A percentile compares a stretch with the other conserved stretches of the same genome.
phyloP scores from a whole-genome alignment of 2,888 invertebrate genomes.

The Agrochola circellaris region DNA sequence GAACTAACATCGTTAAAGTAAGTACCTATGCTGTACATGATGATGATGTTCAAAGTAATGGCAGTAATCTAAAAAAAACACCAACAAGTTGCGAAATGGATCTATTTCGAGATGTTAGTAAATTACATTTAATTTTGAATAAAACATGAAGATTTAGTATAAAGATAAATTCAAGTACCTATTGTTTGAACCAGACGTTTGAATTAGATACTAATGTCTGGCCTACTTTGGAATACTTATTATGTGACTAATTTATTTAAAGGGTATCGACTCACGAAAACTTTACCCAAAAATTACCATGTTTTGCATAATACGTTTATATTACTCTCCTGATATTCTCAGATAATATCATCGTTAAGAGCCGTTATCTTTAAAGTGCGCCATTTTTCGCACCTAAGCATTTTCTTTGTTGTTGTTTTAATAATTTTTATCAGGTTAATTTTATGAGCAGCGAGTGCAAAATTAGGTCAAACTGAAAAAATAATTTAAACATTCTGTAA shows the following conservation, averaged over 20 bases:
- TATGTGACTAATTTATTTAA: conserved; percentile 37
- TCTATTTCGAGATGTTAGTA: conserved; percentile 12
- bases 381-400: conserved; percentile 24
- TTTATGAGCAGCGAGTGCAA: conserved; percentile 9
- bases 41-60: conserved; percentile 1
- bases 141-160: conserved; percentile 25
- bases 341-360: conserved; percentile 52
- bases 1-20: neutral
- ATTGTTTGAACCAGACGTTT: conserved; percentile 32
- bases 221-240: conserved; percentile 41
- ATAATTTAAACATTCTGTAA: conserved; percentile 16
- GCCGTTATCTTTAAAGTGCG: conserved; percentile 37
- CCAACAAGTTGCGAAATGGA: neutral
- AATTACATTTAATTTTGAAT: conserved; percentile 33
- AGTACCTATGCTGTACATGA: neutral
- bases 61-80: neutral
- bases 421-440: conserved; percentile 42
- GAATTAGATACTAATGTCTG: conserved; percentile 23
- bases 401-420: conserved; percentile 33
- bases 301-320: conserved; percentile 49
- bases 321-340: conserved; percentile 42
- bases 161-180: conserved; percentile 32
- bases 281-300: conserved; percentile 24
- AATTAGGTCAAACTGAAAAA: conserved; percentile 36
- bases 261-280: conserved; percentile 42